Percentiles rank a stretch among this genome's conserved stretches.
Evolutionary conservation across 1,140 invertebrate species (phyloP).

Genomic region (Lepidurus apus): DNA sequence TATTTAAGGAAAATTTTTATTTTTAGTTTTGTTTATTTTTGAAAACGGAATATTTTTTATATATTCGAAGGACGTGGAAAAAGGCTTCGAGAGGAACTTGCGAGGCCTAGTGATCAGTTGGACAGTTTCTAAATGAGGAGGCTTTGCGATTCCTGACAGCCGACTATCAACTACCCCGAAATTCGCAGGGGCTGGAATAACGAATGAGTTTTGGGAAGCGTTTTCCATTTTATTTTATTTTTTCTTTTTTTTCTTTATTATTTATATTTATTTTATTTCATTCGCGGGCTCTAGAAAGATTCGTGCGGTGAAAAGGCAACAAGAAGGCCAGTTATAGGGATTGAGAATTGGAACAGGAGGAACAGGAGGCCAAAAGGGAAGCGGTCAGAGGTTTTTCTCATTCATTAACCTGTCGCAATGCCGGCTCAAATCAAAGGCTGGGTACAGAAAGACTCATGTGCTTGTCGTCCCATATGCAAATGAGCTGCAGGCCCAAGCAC

Average conservation of each 20-base stretch:
- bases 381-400: neutral
- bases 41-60: too few species aligned
- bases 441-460: neutral
- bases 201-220: neutral
- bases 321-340: neutral
- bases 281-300: neutral
- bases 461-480: neutral
- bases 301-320: neutral
- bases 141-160: neutral
- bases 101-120: neutral
- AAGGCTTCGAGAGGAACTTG: neutral
- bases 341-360: neutral
- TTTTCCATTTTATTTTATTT: neutral
- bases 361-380: neutral
- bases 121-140: constrained; percentile 3
- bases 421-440: neutral
- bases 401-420: constrained; percentile 9
- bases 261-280: too few species aligned
- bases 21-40: too few species aligned
- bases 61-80: neutral
- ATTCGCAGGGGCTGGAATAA: neutral
- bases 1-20: too few species aligned
- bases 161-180: neutral
- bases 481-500: neutral
- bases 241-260: too few species aligned